Evolutionary conservation across 2,888 invertebrate species (phyloP).

Genomic region (Cremastinae sp.): DNA sequence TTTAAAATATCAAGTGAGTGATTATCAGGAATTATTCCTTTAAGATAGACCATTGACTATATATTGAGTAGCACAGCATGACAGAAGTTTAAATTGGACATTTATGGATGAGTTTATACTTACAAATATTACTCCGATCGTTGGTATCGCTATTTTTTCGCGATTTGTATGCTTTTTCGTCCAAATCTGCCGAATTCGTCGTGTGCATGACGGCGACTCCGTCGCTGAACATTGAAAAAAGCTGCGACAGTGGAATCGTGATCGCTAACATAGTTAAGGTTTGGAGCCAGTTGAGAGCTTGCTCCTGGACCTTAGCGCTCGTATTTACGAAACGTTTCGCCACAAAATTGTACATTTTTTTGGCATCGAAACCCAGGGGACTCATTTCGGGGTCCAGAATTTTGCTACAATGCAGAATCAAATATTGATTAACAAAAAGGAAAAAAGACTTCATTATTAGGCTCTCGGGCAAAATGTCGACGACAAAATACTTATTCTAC

Average conservation of each 20-base stretch:
- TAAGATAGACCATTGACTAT: too few relatives aligned
- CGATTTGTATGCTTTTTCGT: slow-evolving; percentile 69
- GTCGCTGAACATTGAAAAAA: slow-evolving; percentile 94
- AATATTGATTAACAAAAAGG: not conserved
- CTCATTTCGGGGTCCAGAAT: slow-evolving; percentile 98
- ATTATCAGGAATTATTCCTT: not conserved
- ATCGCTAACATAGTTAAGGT: slow-evolving; percentile 94
- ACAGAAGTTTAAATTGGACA: too few relatives aligned
- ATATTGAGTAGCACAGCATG: too few relatives aligned
- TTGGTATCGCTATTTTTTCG: slow-evolving; percentile 65
- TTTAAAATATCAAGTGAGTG: not conserved
- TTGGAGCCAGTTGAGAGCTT: slow-evolving; percentile 94
- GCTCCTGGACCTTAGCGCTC: slow-evolving; percentile 91
- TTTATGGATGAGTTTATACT: too few relatives aligned
- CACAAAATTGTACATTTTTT: slow-evolving; percentile 97
- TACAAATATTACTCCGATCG: slow-evolving; percentile 83
- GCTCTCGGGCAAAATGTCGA: too few relatives aligned
- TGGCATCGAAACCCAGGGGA: slow-evolving; percentile 96
- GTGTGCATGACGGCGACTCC: slow-evolving; percentile 89
- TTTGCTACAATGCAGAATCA: slow-evolving; percentile 85
- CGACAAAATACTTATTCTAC: too few relatives aligned
- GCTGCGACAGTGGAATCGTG: slow-evolving; percentile 91
- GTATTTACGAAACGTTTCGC: slow-evolving; percentile 91
- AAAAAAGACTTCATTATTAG: not conserved
- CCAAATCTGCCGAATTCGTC: slow-evolving; percentile 68